Conservation (phyloP, 2,888 invertebrate species). For the Theretra japonica region DNA sequence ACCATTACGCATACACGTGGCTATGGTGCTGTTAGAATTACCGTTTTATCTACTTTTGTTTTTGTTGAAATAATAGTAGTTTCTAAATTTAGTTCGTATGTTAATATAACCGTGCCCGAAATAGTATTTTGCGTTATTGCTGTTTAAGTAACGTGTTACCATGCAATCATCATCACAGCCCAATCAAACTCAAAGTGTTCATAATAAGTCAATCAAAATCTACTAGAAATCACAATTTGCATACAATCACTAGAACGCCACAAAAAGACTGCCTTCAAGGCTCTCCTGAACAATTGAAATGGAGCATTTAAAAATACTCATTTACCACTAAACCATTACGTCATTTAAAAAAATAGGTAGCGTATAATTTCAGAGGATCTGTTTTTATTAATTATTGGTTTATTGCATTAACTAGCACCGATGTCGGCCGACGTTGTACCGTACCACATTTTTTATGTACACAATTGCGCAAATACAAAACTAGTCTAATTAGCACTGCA, state of each 20-base stretch:
- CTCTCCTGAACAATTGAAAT: slow-evolving; percentile 7
- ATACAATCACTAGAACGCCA: slow-evolving; percentile 18
- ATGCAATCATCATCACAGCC: background rate
- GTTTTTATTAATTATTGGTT: background rate
- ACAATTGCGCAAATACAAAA: slow-evolving; percentile 18
- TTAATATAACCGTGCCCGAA: background rate
- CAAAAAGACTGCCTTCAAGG: slow-evolving; percentile 15
- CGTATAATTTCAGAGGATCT: background rate
- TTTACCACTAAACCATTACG: slow-evolving; percentile 4
- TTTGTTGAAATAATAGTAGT: no score
- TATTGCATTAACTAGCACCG: background rate
- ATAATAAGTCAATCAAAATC: slow-evolving; percentile 22
- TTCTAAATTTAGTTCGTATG: no score
- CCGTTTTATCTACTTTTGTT: background rate
- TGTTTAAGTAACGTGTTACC: background rate
- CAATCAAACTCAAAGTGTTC: slow-evolving; percentile 11
- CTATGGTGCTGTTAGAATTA: no score
- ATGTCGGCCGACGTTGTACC: background rate
- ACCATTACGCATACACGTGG: no score
- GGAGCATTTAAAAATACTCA: slow-evolving; percentile 1
- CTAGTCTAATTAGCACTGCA: slow-evolving; percentile 18
- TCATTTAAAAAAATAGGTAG: background rate
- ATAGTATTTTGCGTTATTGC: background rate
- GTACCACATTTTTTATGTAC: background rate
- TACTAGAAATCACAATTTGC: slow-evolving; percentile 5